A percentile compares a stretch with the other conserved stretches of the same genome.
Conservation (phyloP, 2,888 invertebrate species). For the Pomacea canaliculata region DNA sequence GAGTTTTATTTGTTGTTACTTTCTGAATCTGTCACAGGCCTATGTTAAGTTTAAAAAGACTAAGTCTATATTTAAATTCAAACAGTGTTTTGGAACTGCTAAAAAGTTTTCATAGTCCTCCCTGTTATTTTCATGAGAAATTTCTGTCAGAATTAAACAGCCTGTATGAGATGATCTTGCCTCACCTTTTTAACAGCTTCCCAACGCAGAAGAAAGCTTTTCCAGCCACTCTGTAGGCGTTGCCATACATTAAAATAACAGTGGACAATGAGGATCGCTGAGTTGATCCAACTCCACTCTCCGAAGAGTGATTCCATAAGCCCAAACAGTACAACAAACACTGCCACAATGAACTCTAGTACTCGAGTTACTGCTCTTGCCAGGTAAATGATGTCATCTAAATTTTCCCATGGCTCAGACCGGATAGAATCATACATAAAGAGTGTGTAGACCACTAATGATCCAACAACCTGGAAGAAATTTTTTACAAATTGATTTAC, state of each 20-base stretch:
- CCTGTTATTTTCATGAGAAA: slow-evolving; percentile 27
- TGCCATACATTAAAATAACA: slow-evolving; percentile 74
- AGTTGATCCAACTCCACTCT: slow-evolving; percentile 72
- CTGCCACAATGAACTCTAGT: slow-evolving; percentile 73
- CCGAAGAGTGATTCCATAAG: slow-evolving; percentile 70
- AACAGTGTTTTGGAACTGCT: too few relatives aligned
- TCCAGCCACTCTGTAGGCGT: slow-evolving; percentile 71
- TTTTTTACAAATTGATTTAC: neutral
- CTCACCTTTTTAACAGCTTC: slow-evolving; percentile 70
- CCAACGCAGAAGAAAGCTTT: slow-evolving; percentile 70
- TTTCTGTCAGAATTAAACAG: slow-evolving; percentile 26
- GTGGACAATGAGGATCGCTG: slow-evolving; percentile 72
- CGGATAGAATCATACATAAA: slow-evolving; percentile 71
- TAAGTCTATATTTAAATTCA: too few relatives aligned
- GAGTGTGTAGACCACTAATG: slow-evolving; percentile 72
- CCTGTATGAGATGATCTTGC: too few relatives aligned
- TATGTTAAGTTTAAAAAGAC: too few relatives aligned
- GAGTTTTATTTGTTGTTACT: too few relatives aligned
- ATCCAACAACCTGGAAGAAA: slow-evolving; percentile 69
- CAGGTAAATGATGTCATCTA: slow-evolving; percentile 73
- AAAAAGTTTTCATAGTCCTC: too few relatives aligned
- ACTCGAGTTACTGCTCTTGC: slow-evolving; percentile 71
- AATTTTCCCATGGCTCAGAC: slow-evolving; percentile 70
- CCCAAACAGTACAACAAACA: slow-evolving; percentile 73
- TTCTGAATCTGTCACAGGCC: too few relatives aligned